Conservation (phyloP, 35 echinoderm and acorn worm species). For the Ptychodera flava region DNA sequence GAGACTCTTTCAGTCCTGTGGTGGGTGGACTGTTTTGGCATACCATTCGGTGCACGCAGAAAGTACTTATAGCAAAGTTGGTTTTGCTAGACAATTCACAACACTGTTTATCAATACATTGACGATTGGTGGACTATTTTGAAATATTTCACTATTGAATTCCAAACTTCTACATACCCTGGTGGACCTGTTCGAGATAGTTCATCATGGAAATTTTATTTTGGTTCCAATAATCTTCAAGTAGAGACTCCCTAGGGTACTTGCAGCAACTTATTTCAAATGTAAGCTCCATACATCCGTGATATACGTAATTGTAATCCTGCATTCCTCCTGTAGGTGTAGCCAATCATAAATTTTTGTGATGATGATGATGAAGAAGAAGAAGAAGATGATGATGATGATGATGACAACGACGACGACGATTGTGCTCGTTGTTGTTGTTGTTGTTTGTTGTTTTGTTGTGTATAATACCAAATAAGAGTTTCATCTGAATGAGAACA, state of each 20-base stretch:
- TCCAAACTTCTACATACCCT: constrained; percentile 37
- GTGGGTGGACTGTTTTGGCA: too few relatives aligned
- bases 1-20: not conserved
- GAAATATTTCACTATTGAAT: too few relatives aligned
- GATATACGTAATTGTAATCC: constrained; percentile 73
- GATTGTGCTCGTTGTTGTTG: not conserved
- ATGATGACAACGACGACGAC: not conserved
- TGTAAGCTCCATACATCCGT: constrained; percentile 69
- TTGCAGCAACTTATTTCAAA: constrained; percentile 81
- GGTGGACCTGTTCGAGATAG: constrained; percentile 69
- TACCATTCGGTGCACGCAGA: too few relatives aligned
- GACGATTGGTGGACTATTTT: too few relatives aligned
- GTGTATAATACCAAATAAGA: not conserved
- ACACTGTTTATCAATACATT: too few relatives aligned
- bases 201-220: constrained; percentile 50
- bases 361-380: too few relatives aligned
- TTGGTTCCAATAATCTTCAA: constrained; percentile 59
- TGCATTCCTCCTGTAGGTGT: constrained; percentile 93
- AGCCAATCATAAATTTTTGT: too few relatives aligned
- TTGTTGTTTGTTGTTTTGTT: not conserved
- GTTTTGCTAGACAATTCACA: too few relatives aligned
- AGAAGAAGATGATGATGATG: not conserved
- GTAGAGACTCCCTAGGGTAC: constrained; percentile 22
- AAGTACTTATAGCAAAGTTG: too few relatives aligned
- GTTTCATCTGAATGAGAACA: not conserved